Base-by-base conservation (phyloP, 2,888 invertebrate species). In the Brachylomia viminalis region DNA sequence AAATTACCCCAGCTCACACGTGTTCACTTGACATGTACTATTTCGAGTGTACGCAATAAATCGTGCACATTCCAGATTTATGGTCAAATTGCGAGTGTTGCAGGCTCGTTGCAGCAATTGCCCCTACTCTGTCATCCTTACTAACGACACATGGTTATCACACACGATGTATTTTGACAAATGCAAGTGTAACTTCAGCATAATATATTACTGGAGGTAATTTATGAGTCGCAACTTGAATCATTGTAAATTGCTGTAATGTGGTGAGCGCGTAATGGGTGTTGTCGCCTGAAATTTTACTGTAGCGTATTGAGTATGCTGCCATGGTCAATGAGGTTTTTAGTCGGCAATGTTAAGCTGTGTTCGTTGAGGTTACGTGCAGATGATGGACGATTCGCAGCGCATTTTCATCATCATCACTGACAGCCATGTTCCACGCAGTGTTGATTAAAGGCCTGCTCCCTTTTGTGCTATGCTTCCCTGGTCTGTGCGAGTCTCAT, bases 121-220 rank as follows among this genome's bases (percentile, higher is more conserved):
- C 56, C 67, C 70, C 61, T 8, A 77, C 73, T 82, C 42, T 78
- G 83, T 83, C 83, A 82, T 78, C 52, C 73, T 68, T 62, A 58
- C 70, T 61, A 81, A 47, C 64, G 67, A 27, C 59, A 64, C 38
- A 49, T 66, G 85, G 85, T 85, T 82, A 85, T 83, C 71, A 69
- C 67, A 77, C 64, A 69, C 85, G 73, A 81, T 85, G 71, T 85
- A 82, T 77, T 83, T 73, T 85, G 77, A 77, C 81, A 85, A 83
- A 83, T 73, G 72, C 59, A 71, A 38, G 58, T 68, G 82, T 56
- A 72, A 73, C 67, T 69, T 42, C 6, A 33, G 77, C 72, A 62
- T 59, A 67, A 71, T 70, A 69, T 67, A 73, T 84, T 56, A 61
- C n/a, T 65, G 30, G 27, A 42, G 47, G 30, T 71, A 68, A 84